These are phyloP conservation scores for Hesperia comma DNA, from an alignment of 2,888 invertebrate species.

Conservation along the genomic window DNA sequence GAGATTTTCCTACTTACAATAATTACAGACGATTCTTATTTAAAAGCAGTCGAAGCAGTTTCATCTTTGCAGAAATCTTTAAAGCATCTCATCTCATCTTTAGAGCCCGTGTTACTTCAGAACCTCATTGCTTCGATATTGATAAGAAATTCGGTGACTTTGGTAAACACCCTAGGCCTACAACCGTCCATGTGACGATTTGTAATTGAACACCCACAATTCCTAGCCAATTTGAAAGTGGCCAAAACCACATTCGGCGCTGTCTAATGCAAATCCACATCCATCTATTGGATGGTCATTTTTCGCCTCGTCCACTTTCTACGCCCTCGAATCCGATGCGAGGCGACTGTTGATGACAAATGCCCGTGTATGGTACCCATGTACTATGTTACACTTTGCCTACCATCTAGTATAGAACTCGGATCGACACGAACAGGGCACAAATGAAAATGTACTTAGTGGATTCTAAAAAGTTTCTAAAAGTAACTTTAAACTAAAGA, in stretches of 20 bases:
- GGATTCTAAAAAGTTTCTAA: too few relatives aligned
- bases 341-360: slow-evolving; percentile 64
- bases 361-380: slow-evolving; percentile 59
- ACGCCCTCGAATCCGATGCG: slow-evolving; percentile 66
- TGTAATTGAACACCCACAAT: neutral
- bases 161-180: too few relatives aligned
- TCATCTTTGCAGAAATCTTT: too few relatives aligned
- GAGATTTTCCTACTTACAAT: too few relatives aligned
- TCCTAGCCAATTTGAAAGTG: slow-evolving; percentile 50
- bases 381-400: slow-evolving; percentile 22
- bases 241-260: slow-evolving; percentile 40
- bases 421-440: neutral
- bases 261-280: slow-evolving; percentile 72
- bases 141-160: too few relatives aligned
- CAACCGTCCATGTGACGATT: too few relatives aligned
- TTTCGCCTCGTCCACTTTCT: slow-evolving; percentile 77
- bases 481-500: too few relatives aligned
- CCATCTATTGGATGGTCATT: slow-evolving; percentile 67
- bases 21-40: too few relatives aligned
- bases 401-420: slow-evolving; percentile 44
- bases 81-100: too few relatives aligned
- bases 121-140: too few relatives aligned
- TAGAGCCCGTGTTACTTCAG: too few relatives aligned
- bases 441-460: neutral
- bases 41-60: too few relatives aligned